These are phyloP conservation scores for Tetragnatha versicolor DNA, from an alignment of 1,140 invertebrate genomes.

Conservation along the genomic window DNA sequence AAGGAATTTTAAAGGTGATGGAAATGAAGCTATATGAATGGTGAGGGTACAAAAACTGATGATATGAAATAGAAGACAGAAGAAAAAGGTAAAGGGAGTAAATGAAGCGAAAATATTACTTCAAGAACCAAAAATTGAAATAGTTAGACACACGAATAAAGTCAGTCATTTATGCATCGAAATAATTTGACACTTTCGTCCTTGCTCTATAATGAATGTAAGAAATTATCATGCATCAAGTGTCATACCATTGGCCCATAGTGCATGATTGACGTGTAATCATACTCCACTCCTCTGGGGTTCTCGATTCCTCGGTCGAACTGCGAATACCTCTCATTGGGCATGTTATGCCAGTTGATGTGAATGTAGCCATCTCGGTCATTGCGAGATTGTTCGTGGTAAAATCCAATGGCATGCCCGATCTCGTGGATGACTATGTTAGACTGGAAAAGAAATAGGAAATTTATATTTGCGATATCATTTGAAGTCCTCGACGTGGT, in stretches of 20 bases:
- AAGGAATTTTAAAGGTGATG: too few species aligned
- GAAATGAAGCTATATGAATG: too few species aligned
- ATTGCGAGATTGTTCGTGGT: constrained; percentile 64
- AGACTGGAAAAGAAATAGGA: constrained; percentile 13
- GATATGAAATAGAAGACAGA: too few species aligned
- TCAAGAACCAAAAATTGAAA: too few species aligned
- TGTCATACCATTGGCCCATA: constrained; percentile 55
- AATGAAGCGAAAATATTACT: too few species aligned
- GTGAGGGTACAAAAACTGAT: too few species aligned
- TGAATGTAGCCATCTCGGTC: constrained; percentile 63
- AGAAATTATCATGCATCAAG: neutral
- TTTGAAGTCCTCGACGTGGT: too few species aligned
- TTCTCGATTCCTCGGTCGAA: constrained; percentile 55
- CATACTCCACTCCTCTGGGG: constrained; percentile 56
- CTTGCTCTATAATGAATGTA: neutral
- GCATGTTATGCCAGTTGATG: constrained; percentile 64
- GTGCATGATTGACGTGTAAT: constrained; percentile 58
- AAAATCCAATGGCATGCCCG: constrained; percentile 65
- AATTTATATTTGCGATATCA: neutral
- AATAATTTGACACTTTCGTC: too few species aligned
- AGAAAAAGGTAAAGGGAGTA: too few species aligned
- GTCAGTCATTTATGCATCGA: too few species aligned
- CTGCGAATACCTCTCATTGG: constrained; percentile 42
- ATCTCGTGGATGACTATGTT: constrained; percentile 62
- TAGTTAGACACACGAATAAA: too few species aligned